phyloP scores from a whole-genome alignment of 1,140 invertebrate species.

The Physella acuta region DNA sequence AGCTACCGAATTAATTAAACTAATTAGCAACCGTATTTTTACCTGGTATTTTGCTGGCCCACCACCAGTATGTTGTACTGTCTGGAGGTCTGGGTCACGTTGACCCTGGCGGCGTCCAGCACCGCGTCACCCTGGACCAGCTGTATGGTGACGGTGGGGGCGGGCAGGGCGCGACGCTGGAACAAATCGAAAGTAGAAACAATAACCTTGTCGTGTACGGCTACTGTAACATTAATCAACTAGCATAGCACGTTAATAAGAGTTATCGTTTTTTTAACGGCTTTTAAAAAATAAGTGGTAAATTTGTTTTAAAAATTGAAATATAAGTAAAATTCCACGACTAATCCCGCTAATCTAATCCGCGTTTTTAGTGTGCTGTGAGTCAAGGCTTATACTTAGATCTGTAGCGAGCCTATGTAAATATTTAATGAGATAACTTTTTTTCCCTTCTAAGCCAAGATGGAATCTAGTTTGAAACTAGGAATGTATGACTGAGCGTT shows the following conservation, averaged over 20 bases:
- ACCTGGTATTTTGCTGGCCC: conserved; percentile 17
- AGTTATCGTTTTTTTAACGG: neutral
- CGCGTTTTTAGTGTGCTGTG: no score
- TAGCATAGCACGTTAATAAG: neutral
- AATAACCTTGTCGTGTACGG: no score
- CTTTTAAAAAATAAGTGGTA: neutral
- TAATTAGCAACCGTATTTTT: neutral
- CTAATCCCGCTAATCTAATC: neutral
- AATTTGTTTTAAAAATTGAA: neutral
- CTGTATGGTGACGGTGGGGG: neutral
- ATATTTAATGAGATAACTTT: neutral
- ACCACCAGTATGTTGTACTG: conserved; percentile 5
- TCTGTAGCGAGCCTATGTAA: neutral
- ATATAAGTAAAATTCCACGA: neutral
- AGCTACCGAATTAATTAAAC: neutral
- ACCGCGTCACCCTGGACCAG: neutral
- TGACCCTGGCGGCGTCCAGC: conserved; percentile 10
- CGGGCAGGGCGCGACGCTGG: conserved; percentile 1
- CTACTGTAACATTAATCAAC: neutral
- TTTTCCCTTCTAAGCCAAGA: neutral
- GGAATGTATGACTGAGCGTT: neutral
- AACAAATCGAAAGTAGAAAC: no score
- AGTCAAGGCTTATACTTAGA: no score
- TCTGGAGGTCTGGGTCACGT: neutral
- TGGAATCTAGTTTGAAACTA: neutral